Evolutionary conservation across 1,140 invertebrate genomes (phyloP).

Genomic region (Marisa cornuarietis): DNA sequence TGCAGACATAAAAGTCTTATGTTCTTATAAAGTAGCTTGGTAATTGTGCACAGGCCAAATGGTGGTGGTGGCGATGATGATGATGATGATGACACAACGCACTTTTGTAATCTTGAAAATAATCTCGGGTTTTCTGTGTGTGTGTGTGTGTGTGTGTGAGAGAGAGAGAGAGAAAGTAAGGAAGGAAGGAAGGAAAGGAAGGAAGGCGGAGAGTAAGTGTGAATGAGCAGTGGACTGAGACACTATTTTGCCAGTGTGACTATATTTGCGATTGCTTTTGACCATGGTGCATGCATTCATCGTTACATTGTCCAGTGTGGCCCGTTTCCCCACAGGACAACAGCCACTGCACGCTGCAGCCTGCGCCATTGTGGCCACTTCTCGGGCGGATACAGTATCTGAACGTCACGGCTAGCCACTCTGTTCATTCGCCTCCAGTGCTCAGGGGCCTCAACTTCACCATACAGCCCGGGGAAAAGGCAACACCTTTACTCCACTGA

Average conservation of each 20-base stretch:
- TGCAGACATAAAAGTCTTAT: background rate
- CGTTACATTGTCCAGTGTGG: background rate
- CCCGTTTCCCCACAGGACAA: no score
- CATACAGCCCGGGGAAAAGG: conserved; percentile 68
- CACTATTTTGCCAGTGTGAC: no score
- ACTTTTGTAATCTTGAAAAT: no score
- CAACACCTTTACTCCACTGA: conserved; percentile 14
- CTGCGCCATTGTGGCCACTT: conserved; percentile 39
- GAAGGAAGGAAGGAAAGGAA: no score
- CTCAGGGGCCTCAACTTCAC: conserved; percentile 50
- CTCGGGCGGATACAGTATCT: conserved; percentile 43
- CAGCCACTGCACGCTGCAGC: no score
- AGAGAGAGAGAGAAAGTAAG: no score
- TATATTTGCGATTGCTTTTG: no score
- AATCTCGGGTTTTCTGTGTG: no score
- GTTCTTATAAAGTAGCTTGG: background rate
- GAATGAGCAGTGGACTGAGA: no score
- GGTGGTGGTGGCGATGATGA: background rate
- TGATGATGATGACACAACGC: background rate
- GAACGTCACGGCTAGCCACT: conserved; percentile 49
- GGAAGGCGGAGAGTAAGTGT: no score
- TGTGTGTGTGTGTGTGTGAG: no score
- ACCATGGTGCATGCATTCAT: background rate
- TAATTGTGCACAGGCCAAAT: background rate
- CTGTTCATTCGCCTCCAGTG: conserved; percentile 51